Conservation (phyloP, 2,888 invertebrate species). For the Ptychoptera contaminata region DNA sequence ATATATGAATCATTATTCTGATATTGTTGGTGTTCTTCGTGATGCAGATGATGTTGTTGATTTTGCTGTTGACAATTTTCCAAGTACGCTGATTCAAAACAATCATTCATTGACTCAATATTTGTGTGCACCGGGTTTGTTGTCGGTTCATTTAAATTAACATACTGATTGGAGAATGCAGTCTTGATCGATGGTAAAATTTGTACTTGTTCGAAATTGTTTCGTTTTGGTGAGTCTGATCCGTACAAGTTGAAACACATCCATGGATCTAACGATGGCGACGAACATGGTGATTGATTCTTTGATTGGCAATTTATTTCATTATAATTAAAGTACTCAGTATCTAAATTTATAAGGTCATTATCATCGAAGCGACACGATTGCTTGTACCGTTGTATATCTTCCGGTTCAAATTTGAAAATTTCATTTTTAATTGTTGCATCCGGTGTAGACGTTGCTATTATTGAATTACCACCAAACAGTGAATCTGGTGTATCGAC, state of each 20-base stretch:
- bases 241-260: conserved; percentile 16
- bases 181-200: conserved; percentile 28
- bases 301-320: conserved; percentile 33
- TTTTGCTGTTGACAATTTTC: conserved; percentile 2
- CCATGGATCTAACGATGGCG: conserved; percentile 30
- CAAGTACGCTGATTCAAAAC: conserved; percentile 7
- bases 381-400: conserved; percentile 26
- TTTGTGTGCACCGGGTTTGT: conserved; percentile 8
- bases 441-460: background rate
- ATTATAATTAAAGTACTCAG: conserved; percentile 31
- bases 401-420: conserved; percentile 31
- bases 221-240: conserved; percentile 8
- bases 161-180: conserved; percentile 16
- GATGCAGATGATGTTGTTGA: background rate
- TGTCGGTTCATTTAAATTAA: background rate
- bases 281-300: conserved; percentile 31
- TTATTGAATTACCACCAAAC: conserved; percentile 16
- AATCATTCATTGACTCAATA: conserved; percentile 8
- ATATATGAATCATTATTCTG: conserved; percentile 15
- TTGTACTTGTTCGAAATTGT: conserved; percentile 6
- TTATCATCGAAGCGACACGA: conserved; percentile 3
- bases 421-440: conserved; percentile 18
- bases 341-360: conserved; percentile 19
- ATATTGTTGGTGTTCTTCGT: conserved; percentile 7
- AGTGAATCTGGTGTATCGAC: conserved; percentile 29